phyloP scores from a whole-genome alignment of 1,140 invertebrate species.

The Adelges cooleyi region DNA sequence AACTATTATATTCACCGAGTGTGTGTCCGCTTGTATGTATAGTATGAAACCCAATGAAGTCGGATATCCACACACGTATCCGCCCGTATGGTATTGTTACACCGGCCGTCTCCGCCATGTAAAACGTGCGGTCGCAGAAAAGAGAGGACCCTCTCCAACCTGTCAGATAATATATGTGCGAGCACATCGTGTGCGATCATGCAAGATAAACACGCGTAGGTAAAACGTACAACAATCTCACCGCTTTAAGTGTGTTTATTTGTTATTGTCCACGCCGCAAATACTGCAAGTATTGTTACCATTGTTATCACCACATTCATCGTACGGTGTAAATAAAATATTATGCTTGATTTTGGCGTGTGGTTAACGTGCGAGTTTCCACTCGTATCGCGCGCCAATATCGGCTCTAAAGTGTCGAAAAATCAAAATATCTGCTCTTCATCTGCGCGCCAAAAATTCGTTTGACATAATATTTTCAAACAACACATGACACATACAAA shows the following conservation, averaged over 20 bases:
- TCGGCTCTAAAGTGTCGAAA: too few species aligned
- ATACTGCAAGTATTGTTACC: too few species aligned
- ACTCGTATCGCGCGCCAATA: too few species aligned
- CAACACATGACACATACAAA: too few species aligned
- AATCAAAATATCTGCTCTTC: too few species aligned
- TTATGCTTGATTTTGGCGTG: too few species aligned
- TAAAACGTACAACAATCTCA: not conserved
- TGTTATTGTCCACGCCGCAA: not conserved
- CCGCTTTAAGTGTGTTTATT: not conserved
- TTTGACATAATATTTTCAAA: too few species aligned
- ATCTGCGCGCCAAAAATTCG: too few species aligned
- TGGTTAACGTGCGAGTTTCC: too few species aligned
- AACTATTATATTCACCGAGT: not conserved
- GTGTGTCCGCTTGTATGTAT: not conserved
- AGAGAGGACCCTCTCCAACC: constrained; percentile 19
- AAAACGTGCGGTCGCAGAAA: not conserved
- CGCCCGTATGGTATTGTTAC: constrained; percentile 27
- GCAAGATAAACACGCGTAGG: constrained; percentile 19
- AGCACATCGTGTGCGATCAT: not conserved
- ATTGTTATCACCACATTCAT: too few species aligned
- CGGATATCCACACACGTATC: constrained; percentile 19
- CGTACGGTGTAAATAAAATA: too few species aligned
- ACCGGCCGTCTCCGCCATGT: not conserved
- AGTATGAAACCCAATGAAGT: not conserved
- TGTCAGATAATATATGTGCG: constrained; percentile 6